Evolutionary conservation across 2,888 invertebrate genomes (phyloP).

Genomic region (Drosophila mimica): DNA sequence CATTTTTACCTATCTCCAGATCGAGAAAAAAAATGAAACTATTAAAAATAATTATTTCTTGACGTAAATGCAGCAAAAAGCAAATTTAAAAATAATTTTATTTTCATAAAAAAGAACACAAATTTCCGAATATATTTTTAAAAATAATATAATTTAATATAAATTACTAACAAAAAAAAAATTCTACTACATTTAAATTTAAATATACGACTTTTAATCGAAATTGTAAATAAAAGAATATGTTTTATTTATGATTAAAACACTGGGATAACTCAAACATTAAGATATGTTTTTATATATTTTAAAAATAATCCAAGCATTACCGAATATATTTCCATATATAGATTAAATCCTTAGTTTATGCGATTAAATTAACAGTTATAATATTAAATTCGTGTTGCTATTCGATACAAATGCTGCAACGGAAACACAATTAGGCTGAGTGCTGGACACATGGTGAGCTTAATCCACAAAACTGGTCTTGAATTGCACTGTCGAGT

Average conservation of each 20-base stretch:
- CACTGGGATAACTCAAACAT: too few relatives aligned
- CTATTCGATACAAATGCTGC: conserved; percentile 21
- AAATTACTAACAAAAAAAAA: too few relatives aligned
- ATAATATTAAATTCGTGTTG: neutral
- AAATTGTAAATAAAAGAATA: neutral
- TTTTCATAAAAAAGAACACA: neutral
- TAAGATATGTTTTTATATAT: too few relatives aligned
- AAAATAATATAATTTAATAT: neutral
- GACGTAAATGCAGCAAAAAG: too few relatives aligned
- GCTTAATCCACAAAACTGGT: conserved; percentile 46
- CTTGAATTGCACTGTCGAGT: conserved; percentile 48
- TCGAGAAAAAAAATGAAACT: too few relatives aligned
- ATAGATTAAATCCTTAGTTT: accelerated
- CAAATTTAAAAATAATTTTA: neutral
- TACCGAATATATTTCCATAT: too few relatives aligned
- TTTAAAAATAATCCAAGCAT: too few relatives aligned
- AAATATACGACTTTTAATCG: neutral
- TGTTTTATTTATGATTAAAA: neutral
- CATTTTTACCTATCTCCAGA: too few relatives aligned
- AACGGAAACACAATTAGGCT: conserved; percentile 66
- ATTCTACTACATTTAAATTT: neutral
- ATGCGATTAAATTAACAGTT: neutral
- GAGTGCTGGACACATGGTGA: conserved; percentile 58
- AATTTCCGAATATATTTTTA: neutral
- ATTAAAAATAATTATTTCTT: too few relatives aligned